Percentiles rank a stretch among this genome's conserved stretches.
Evolutionary conservation across 2,888 invertebrate species (phyloP).

Genomic region (Criorhina ranunculi): DNA sequence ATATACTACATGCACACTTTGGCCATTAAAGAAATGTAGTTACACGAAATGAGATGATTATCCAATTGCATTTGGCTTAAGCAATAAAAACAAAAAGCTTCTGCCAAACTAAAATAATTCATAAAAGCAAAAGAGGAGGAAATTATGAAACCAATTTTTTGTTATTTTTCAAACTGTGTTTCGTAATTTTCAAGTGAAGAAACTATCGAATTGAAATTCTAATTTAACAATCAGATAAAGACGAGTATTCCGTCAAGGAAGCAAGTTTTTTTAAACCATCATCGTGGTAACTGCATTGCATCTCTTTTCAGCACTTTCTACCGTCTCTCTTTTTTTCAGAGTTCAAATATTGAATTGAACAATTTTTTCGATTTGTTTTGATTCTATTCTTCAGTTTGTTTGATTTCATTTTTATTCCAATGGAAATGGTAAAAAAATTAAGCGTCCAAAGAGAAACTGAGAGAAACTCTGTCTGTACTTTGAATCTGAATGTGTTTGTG

Average conservation of each 20-base stretch:
- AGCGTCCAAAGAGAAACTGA: constrained; percentile 5
- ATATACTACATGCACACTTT: not conserved
- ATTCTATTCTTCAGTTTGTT: constrained; percentile 73
- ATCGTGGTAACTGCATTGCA: constrained; percentile 45
- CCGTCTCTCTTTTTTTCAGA: constrained; percentile 39
- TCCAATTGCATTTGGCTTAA: not conserved
- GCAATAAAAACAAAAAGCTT: constrained; percentile 27
- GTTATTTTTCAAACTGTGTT: not conserved
- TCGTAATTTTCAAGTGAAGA: not conserved
- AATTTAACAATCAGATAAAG: constrained; percentile 10
- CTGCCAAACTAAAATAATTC: not conserved
- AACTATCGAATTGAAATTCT: not conserved
- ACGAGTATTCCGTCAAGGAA: constrained; percentile 35
- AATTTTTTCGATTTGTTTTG: constrained; percentile 72
- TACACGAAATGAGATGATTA: not conserved
- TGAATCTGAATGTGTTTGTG: constrained; percentile 32
- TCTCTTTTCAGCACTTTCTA: constrained; percentile 45
- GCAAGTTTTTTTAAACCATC: constrained; percentile 48
- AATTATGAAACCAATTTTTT: not conserved
- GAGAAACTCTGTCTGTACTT: not conserved
- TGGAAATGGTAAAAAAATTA: constrained; percentile 44
- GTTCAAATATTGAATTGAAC: constrained; percentile 74
- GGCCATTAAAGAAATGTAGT: not conserved
- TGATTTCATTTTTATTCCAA: constrained; percentile 63
- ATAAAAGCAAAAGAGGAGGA: constrained; percentile 49